phyloP scores from a whole-genome alignment of 2,888 invertebrate species.

The Microdon myrmicae region DNA sequence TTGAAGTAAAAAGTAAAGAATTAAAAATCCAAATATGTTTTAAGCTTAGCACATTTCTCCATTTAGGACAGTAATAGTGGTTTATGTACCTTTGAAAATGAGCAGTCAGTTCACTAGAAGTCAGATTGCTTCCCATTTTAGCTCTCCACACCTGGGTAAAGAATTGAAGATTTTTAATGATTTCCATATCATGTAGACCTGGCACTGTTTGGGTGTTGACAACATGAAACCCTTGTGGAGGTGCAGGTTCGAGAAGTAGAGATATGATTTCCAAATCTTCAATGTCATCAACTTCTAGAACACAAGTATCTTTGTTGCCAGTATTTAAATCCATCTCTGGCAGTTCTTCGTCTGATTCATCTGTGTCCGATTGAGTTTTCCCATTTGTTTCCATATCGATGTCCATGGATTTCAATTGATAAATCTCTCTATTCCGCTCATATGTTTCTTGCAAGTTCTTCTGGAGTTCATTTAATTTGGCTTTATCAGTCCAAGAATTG shows the following conservation, averaged over 20 bases:
- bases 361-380: conserved; percentile 69
- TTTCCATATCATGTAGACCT: conserved; percentile 75
- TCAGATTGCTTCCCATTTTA: conserved; percentile 70
- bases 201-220: conserved; percentile 83
- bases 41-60: no score
- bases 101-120: conserved; percentile 69
- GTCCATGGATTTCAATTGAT: conserved; percentile 71
- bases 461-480: conserved; percentile 75
- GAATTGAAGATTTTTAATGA: conserved; percentile 80
- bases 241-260: conserved; percentile 77
- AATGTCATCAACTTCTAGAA: conserved; percentile 85
- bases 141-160: conserved; percentile 85
- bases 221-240: conserved; percentile 81
- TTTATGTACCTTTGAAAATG: conserved; percentile 67
- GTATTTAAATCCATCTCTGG: conserved; percentile 75
- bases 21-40: background rate
- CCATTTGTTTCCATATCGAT: conserved; percentile 57
- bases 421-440: conserved; percentile 77
- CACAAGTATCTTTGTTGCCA: conserved; percentile 83
- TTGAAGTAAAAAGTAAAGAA: conserved; percentile 53
- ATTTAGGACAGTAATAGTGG: background rate
- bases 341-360: conserved; percentile 75
- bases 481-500: conserved; percentile 73
- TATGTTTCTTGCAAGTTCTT: conserved; percentile 77
- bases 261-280: conserved; percentile 83